Percentiles rank a stretch among this genome's conserved stretches.
phyloP scores from a whole-genome alignment of 30 jellyfish, hydroid and myxozoan genomes.

The Hydractinia echinata region DNA sequence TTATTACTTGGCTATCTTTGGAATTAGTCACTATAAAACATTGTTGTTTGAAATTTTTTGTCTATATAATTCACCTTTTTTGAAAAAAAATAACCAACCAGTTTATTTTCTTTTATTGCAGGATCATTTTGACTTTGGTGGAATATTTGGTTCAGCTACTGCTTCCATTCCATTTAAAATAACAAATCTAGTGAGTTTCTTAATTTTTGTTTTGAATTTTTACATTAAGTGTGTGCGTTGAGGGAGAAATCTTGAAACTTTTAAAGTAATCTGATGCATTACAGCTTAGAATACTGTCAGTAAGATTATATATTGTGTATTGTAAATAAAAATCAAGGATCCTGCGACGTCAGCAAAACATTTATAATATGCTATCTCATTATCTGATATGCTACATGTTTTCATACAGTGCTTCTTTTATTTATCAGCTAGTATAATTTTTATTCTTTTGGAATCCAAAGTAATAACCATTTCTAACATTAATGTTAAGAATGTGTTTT shows the following conservation, averaged over 20 bases:
- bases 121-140: constrained; percentile 71
- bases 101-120: constrained; percentile 25
- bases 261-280: background rate
- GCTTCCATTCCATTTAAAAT: constrained; percentile 63
- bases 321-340: too few species aligned
- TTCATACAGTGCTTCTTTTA: too few species aligned
- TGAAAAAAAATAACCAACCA: background rate
- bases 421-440: too few species aligned
- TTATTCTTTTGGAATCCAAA: too few species aligned
- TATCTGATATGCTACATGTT: too few species aligned
- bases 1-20: background rate
- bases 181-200: constrained; percentile 55
- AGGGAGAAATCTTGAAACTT: background rate
- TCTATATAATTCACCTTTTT: background rate
- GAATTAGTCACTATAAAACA: background rate
- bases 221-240: background rate
- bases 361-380: too few species aligned
- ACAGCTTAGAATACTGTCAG: too few species aligned
- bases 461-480: too few species aligned
- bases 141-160: constrained; percentile 72
- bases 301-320: too few species aligned
- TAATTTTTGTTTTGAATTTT: background rate
- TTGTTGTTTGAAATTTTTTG: background rate
- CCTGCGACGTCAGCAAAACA: too few species aligned
- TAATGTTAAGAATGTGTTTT: too few species aligned